These are phyloP conservation scores for Scaptomyza hsui DNA, from an alignment of 1,140 invertebrate genomes.

Conservation along the genomic window DNA sequence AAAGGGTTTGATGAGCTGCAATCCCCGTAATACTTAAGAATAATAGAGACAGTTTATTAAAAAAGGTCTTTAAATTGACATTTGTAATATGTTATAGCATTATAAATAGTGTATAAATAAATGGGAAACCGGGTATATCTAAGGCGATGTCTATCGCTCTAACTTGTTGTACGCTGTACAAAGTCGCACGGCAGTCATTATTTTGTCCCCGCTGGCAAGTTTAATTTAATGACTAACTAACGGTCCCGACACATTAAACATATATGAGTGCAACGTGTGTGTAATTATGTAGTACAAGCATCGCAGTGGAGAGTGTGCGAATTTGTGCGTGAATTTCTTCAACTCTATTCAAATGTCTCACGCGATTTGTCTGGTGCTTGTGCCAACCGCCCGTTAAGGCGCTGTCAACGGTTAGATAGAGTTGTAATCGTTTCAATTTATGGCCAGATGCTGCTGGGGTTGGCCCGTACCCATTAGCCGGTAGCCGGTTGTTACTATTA, in stretches of 20 bases:
- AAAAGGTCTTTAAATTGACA: too few relatives aligned
- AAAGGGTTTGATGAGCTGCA: too few relatives aligned
- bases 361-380: background rate
- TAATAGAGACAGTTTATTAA: too few relatives aligned
- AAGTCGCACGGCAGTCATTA: background rate
- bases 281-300: background rate
- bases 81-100: too few relatives aligned
- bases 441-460: slow-evolving; percentile 54
- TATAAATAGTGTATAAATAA: too few relatives aligned
- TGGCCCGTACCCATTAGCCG: slow-evolving; percentile 35
- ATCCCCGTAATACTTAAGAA: too few relatives aligned
- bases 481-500: background rate
- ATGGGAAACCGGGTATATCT: too few relatives aligned
- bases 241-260: background rate
- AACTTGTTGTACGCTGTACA: too few relatives aligned
- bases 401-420: slow-evolving; percentile 21
- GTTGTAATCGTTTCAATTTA: slow-evolving; percentile 72
- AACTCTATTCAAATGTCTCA: slow-evolving; percentile 27
- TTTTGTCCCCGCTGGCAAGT: background rate
- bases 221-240: background rate
- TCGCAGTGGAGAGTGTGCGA: background rate
- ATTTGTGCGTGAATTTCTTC: slow-evolving; percentile 19
- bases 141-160: too few relatives aligned
- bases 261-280: background rate
- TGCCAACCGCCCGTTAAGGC: slow-evolving; percentile 4